These are phyloP conservation scores for Neoniphon sammara DNA, from an alignment of 2,797 vertebrate genomes.

Conservation along the genomic window DNA sequence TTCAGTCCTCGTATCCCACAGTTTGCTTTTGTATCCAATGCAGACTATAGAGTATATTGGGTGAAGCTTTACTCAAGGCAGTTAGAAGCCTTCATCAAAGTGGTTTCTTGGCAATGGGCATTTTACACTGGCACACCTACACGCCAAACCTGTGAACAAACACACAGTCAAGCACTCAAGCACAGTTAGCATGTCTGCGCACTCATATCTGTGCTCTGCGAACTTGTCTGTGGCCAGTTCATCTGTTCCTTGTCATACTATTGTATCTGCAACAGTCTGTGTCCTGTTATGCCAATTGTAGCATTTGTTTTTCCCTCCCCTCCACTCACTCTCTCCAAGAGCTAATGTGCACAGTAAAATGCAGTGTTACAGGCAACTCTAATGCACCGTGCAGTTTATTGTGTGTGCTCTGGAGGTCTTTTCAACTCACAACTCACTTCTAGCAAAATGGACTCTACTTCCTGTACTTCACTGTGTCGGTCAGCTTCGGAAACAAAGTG, in stretches of 20 bases:
- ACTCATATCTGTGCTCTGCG: constrained; percentile 50
- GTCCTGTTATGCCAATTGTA: constrained; percentile 43
- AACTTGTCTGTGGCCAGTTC: constrained; percentile 47
- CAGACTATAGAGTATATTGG: constrained; percentile 2
- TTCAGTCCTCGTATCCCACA: not conserved
- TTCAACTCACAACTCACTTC: constrained; percentile 17
- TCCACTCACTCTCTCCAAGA: not conserved
- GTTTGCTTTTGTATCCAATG: not conserved
- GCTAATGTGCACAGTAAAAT: not conserved
- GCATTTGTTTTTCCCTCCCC: not conserved
- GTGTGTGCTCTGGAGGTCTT: not conserved
- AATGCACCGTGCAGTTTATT: not conserved
- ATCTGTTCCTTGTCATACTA: constrained; percentile 43
- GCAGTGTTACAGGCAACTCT: constrained; percentile 1
- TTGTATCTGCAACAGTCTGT: constrained; percentile 8
- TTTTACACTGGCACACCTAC: constrained; percentile 18
- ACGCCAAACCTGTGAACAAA: constrained; percentile 18
- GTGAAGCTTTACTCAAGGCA: constrained; percentile 1
- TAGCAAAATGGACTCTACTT: constrained; percentile 10
- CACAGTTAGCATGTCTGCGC: constrained; percentile 45
- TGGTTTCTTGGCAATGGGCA: constrained; percentile 7
- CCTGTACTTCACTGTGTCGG: constrained; percentile 24
- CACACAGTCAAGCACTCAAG: constrained; percentile 37
- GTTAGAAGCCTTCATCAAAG: constrained; percentile 16
- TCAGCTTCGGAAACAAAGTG: constrained; percentile 45